These are phyloP conservation scores for Oncopodura yosiiana DNA, from an alignment of 1,140 invertebrate species.

Conservation along the genomic window DNA sequence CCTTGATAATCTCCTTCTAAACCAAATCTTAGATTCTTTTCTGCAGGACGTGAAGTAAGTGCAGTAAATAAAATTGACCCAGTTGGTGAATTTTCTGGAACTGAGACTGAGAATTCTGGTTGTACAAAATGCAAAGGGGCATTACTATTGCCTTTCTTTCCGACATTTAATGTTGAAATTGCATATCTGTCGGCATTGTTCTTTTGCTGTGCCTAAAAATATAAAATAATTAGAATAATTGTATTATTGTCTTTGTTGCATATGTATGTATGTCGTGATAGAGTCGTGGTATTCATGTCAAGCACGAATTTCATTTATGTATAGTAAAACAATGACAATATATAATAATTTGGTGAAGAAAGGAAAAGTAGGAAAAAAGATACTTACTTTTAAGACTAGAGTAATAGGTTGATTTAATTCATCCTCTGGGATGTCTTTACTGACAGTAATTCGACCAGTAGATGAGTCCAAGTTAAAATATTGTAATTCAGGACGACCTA, in stretches of 20 bases:
- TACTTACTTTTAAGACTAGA: slow-evolving; percentile 55
- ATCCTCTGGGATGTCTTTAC: slow-evolving; percentile 50
- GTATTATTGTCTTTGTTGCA: slow-evolving; percentile 3
- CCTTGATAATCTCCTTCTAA: slow-evolving; percentile 55
- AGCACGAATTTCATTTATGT: too few relatives aligned
- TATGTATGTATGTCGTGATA: slow-evolving; percentile 7
- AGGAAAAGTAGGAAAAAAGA: background rate
- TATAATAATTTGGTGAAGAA: background rate
- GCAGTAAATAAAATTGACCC: slow-evolving; percentile 57
- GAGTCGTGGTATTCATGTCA: too few relatives aligned
- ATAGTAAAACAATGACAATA: too few relatives aligned
- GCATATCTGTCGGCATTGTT: slow-evolving; percentile 82
- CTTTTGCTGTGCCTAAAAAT: slow-evolving; percentile 62
- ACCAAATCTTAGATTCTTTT: slow-evolving; percentile 50
- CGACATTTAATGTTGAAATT: slow-evolving; percentile 64
- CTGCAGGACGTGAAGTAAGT: slow-evolving; percentile 34
- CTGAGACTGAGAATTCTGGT: slow-evolving; percentile 56
- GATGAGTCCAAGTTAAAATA: slow-evolving; percentile 50
- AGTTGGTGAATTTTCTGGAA: slow-evolving; percentile 63
- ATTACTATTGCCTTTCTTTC: slow-evolving; percentile 44
- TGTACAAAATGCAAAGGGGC: slow-evolving; percentile 58
- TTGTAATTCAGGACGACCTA: slow-evolving; percentile 42
- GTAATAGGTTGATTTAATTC: slow-evolving; percentile 58
- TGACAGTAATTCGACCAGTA: slow-evolving; percentile 51
- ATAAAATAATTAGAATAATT: background rate